Conservation (phyloP, 2,113 vertebrate species). For the Glareola pratincola region DNA sequence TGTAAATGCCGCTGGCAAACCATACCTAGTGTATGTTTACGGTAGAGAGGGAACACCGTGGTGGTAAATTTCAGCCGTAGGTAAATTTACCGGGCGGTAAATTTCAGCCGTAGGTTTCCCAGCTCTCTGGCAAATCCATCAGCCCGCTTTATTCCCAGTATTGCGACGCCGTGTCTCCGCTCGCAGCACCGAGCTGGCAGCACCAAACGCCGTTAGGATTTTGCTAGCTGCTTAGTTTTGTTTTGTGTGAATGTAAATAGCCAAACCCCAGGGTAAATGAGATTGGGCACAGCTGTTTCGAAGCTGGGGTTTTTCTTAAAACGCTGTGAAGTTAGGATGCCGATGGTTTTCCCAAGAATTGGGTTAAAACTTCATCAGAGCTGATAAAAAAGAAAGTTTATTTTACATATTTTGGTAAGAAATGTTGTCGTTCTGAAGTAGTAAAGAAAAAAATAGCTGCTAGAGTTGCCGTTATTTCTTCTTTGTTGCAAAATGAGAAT, state of each 20-base stretch:
- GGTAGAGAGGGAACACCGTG: fast-evolving
- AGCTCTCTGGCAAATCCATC: not conserved
- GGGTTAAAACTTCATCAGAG: fast-evolving
- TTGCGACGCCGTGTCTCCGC: fast-evolving
- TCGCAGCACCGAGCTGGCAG: not conserved
- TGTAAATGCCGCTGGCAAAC: fast-evolving
- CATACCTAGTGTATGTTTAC: fast-evolving
- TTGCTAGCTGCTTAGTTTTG: fast-evolving
- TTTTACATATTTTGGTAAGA: not conserved
- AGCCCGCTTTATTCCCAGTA: fast-evolving
- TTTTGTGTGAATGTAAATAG: fast-evolving
- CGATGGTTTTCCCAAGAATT: not conserved
- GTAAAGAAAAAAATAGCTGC: not conserved
- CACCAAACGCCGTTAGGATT: fast-evolving
- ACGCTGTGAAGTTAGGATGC: not conserved
- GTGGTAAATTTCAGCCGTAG: fast-evolving
- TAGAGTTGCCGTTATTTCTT: not conserved
- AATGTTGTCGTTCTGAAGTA: too few relatives aligned
- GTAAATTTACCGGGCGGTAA: fast-evolving
- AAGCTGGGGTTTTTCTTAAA: not conserved
- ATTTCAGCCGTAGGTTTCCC: fast-evolving
- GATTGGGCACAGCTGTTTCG: fast-evolving
- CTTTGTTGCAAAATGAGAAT: not conserved
- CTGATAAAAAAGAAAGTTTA: not conserved
- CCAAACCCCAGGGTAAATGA: fast-evolving